A percentile compares a stretch with the other conserved stretches of the same genome.
These are phyloP conservation scores for Ursus arctos DNA, from an alignment of 2,113 vertebrate genomes.

Conservation along the genomic window DNA sequence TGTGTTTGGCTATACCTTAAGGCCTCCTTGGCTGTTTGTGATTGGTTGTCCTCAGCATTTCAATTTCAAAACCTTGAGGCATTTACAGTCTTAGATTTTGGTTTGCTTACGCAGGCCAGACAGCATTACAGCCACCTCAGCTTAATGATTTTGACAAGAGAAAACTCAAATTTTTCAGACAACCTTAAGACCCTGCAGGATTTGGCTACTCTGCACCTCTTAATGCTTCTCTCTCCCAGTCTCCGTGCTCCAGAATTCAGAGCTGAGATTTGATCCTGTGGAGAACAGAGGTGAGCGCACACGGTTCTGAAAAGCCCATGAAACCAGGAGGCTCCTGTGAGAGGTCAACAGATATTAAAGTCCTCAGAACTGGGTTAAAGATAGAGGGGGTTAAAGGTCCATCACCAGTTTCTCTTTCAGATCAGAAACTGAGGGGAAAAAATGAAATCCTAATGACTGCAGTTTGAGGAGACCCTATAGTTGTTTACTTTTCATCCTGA, in stretches of 20 bases:
- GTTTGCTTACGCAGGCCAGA: neutral
- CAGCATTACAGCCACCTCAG: neutral
- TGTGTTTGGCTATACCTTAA: neutral
- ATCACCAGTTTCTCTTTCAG: neutral
- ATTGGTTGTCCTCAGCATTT: neutral
- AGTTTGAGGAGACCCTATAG: neutral
- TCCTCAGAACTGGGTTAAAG: neutral
- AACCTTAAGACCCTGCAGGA: neutral
- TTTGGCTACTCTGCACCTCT: neutral
- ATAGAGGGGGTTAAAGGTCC: neutral
- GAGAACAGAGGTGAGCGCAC: neutral
- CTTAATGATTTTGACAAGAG: neutral
- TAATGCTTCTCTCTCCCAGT: neutral
- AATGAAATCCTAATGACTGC: neutral
- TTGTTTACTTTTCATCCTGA: neutral
- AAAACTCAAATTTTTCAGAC: neutral
- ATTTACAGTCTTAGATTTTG: neutral
- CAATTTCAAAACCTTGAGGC: neutral
- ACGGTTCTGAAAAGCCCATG: neutral
- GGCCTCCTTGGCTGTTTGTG: neutral
- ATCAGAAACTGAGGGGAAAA: conserved; percentile 27
- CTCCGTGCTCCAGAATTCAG: neutral
- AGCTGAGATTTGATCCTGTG: neutral
- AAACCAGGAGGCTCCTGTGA: neutral
- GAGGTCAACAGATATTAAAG: neutral